Conservation (phyloP, 2,797 vertebrate species). For the Argyrosomus regius region DNA sequence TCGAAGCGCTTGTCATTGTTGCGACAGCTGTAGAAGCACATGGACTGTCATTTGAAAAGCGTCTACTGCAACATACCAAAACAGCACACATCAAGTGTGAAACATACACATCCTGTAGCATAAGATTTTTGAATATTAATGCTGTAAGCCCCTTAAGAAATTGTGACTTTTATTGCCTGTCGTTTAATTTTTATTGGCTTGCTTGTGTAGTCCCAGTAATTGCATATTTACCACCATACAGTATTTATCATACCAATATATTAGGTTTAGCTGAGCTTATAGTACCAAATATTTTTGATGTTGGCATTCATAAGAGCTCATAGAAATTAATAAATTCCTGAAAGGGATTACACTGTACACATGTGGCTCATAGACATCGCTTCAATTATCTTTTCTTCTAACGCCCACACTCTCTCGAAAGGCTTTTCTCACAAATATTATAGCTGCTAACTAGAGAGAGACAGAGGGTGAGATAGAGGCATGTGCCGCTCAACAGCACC, state of each 20-base stretch:
- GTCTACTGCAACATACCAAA: slow-evolving; percentile 69
- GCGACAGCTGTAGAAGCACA: slow-evolving; percentile 80
- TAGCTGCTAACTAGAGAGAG: slow-evolving; percentile 76
- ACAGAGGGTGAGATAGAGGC: slow-evolving; percentile 53
- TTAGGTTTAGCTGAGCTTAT: slow-evolving; percentile 64
- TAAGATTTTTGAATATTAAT: slow-evolving; percentile 60
- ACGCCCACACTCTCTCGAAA: slow-evolving; percentile 76
- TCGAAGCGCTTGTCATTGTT: slow-evolving; percentile 77
- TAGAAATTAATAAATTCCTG: slow-evolving; percentile 80
- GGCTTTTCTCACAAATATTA: slow-evolving; percentile 76
- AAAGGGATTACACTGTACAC: slow-evolving; percentile 78
- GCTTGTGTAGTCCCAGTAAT: slow-evolving; percentile 61
- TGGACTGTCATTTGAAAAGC: slow-evolving; percentile 68
- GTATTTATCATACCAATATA: slow-evolving; percentile 67
- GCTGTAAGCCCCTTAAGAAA: slow-evolving; percentile 61
- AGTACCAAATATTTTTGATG: slow-evolving; percentile 68
- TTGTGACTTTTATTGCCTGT: slow-evolving; percentile 63
- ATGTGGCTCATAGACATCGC: slow-evolving; percentile 78
- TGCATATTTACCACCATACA: slow-evolving; percentile 68
- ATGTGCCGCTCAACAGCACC: slow-evolving; percentile 52
- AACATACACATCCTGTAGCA: slow-evolving; percentile 55
- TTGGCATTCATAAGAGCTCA: slow-evolving; percentile 66
- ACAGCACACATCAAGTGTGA: slow-evolving; percentile 65
- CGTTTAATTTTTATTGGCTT: slow-evolving; percentile 58
- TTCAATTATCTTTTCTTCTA: slow-evolving; percentile 79